A percentile compares a stretch with the other conserved stretches of the same genome.
Evolutionary conservation across 2,113 vertebrate genomes (phyloP).

Genomic region (Corythornis cristatus): DNA sequence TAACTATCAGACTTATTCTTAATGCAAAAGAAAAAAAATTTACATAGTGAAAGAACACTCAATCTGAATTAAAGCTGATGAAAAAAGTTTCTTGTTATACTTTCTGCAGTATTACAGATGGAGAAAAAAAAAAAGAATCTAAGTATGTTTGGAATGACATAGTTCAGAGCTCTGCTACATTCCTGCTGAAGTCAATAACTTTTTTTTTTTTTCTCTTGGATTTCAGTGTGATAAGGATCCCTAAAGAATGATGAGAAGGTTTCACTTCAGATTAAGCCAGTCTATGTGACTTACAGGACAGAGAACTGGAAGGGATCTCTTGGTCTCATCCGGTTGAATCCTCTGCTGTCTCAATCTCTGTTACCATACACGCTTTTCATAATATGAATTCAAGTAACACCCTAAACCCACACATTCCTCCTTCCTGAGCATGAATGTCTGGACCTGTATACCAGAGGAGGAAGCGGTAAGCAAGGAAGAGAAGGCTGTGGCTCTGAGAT

Average conservation of each 20-base stretch:
- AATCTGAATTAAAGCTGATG: not conserved
- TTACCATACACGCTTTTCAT: not conserved
- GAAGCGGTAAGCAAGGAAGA: not conserved
- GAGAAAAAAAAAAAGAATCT: not conserved
- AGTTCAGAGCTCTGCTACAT: not conserved
- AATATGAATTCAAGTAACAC: not conserved
- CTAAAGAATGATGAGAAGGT: not conserved
- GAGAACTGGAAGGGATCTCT: not conserved
- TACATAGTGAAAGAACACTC: not conserved
- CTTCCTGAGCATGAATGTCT: not conserved
- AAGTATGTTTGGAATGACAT: not conserved
- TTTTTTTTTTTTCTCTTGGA: not conserved
- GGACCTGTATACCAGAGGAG: not conserved
- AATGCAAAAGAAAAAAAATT: not conserved
- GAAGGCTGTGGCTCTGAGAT: not conserved
- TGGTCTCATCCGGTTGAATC: not conserved
- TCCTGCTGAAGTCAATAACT: not conserved
- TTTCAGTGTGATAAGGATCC: not conserved
- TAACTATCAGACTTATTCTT: not conserved
- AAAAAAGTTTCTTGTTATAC: not conserved
- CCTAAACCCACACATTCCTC: not conserved
- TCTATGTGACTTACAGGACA: not conserved
- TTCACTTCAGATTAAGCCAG: not conserved
- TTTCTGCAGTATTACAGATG: not conserved
- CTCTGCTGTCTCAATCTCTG: not conserved